Conservation (phyloP, 2,888 invertebrate species). For the Tuberolachnus salignus region DNA sequence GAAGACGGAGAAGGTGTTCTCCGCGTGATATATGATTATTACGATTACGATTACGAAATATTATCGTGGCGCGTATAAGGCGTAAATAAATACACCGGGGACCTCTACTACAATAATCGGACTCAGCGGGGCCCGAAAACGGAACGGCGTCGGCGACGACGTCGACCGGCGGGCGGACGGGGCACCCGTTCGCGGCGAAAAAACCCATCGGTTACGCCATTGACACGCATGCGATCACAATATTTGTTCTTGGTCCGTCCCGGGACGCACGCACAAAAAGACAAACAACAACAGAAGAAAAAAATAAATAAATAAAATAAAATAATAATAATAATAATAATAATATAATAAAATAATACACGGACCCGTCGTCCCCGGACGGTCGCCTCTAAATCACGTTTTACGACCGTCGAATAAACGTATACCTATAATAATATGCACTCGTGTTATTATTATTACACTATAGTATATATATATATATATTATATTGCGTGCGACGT, state of each 20-base stretch:
- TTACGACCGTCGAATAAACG: constrained; percentile 29
- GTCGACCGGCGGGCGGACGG: background rate
- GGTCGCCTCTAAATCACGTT: constrained; percentile 34
- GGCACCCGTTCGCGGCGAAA: background rate
- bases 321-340: background rate
- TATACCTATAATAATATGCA: too few species aligned
- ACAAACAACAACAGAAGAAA: too few species aligned
- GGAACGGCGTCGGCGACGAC: too few species aligned
- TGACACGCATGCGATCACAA: constrained; percentile 49
- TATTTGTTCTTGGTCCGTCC: constrained; percentile 21
- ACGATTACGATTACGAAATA: too few species aligned
- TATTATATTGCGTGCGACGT: constrained; percentile 4
- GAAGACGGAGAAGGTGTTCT: too few species aligned
- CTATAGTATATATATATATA: constrained; percentile 14
- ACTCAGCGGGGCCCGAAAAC: too few species aligned
- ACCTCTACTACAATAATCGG: too few species aligned
- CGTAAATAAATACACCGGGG: too few species aligned
- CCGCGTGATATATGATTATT: too few species aligned
- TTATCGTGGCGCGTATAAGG: too few species aligned
- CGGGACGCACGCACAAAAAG: background rate
- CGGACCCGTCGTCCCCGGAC: constrained; percentile 2
- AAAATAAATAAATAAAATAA: too few species aligned
- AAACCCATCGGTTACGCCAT: constrained; percentile 43
- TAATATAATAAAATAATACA: constrained; percentile 24
- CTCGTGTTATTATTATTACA: too few species aligned